Evolutionary conservation across 2,888 invertebrate species (phyloP), one percentile per base, ranked within the genome.

Genomic region (Drosophila demipolita): DNA sequence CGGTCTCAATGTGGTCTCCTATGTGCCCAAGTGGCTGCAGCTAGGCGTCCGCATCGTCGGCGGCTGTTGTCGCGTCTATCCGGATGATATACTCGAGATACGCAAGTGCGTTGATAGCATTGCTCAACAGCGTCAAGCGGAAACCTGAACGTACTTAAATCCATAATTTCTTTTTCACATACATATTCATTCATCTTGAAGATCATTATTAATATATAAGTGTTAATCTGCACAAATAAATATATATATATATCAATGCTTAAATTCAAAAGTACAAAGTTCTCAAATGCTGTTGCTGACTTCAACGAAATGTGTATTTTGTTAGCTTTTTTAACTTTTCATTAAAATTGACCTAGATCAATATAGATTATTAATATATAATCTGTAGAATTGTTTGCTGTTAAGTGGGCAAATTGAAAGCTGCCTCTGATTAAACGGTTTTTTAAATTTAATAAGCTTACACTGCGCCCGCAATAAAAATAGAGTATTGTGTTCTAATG

Each of bases 31-130:
- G 82, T 99, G 98, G 98, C 91, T 97, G 61, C 94, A 95, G 60
- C 92, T 96, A 49, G 98, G 98, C 0, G 97, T 96, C 33, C 94
- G 94, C 53, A 97, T 96, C 91, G 94, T 99, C 32, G 98, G 99
- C 50, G 98, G 99, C 0, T 99, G 99, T 90, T 99, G 99, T 92
- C 95, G 98, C 77, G 96, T 97, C 0, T 96, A 96, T 88, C 96
- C 98, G 7, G 94, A 95, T 0, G 97, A 98, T 91, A 96, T 98
- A 57, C 94, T 94, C 17, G 94, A 95, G 83, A 96, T 97, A 86
- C 94, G 95, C 71, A 94, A 95, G 84, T 83, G 79, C 55, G 79
- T 92, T 64, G 92, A 92, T 75, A 76, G 75, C 49, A 75, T 83
- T 12, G 78, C 68, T 26, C 65, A 68, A 23, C 54, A 67, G 38